Base-by-base conservation (phyloP, 2,113 vertebrate species). In the Stegostoma tigrinum region DNA sequence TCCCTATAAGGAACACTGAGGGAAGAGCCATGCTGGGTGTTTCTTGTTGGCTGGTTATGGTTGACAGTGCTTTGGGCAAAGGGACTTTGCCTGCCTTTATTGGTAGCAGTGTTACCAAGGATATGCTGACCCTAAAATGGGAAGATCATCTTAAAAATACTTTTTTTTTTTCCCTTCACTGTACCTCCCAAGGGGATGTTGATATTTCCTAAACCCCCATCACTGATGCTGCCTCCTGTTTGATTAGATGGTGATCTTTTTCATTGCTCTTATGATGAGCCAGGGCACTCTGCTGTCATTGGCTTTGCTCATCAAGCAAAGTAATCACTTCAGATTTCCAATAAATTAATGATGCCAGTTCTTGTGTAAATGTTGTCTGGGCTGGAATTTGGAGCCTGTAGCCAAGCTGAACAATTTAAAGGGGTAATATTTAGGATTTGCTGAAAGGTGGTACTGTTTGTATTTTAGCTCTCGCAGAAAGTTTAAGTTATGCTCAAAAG, bases 381-480 rank as follows among this genome's bases (percentile, higher is more conserved):
- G 34, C 55, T 61, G 55, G 64, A 38, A 91, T 91, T 91, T 66
- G 55, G n/a, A 66, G 30, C 55, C 55, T 91, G 89, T 91, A 64
- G 19, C 6, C 89, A 64, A 83, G 15, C n/a, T n/a, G 5, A 91
- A 55, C 86, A 89, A 38, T 24, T 70, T 72, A 42, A n/a, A 38
- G n/a, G 67, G 93, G 12, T 19, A 27, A 0, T 61, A 61, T 5
- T 27, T 95, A n/a, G 78, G n/a, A 14, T 38, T 83, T 72, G 27
- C 70, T 38, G 52, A 61, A 52, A 3, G 30, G 52, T 55, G 34
- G 55, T n/a, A 45, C 83, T 48, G 83, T 86, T 21, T 86, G 38
- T 42, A 42, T 91, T 94, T 95, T 45, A 45, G n/a, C 23, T 67
- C 66, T 94, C 42, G 24, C n/a, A 94, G 66, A 61, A 94, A 95